Base-by-base conservation (phyloP, 2,888 invertebrate genomes). In the Diadegma fenestrale region DNA sequence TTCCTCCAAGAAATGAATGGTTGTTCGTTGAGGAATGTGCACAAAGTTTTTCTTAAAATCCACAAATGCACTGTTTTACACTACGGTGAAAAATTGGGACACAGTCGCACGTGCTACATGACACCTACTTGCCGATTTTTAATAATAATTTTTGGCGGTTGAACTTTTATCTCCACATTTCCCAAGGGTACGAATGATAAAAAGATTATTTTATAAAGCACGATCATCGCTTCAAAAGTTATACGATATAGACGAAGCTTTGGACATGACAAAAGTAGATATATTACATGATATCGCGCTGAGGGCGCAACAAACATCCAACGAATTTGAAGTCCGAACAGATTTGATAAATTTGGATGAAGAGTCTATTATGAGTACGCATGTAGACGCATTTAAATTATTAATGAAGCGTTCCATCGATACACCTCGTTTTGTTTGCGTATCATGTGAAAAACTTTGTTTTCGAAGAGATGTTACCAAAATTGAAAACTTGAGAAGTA, bases 391-490 rank as follows among this genome's bases (percentile, higher is more conserved):
- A 17, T 88, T 88, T 48, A 73, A 84, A 63, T 71, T 68, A 26
- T 82, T 87, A 5, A 80, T 41, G 4, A 88, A 84, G 51, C 76
- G 77, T 41, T 78, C 86, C 0, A 63, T 80, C 17, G 89, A 89
- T 87, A 45, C 45, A 19, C 87, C 89, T 12, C 17, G 17, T 10
- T 68, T 79, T 33, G 54, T 66, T 12, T 89, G 88, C 75, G 73
- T 86, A 48, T 87, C 86, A 30, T 88, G 89, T 79, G 85, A 88
- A 72, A 88, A 86, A 78, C 80, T 89, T 3, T 86, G 87, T 71
- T 87, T 33, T 79, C 30, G 37, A 41, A 84, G 81, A 84, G 82
- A 89, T 43, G 45, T 87, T 66, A 54, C 37, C 54, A 48, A 66
- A 41, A 80, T 87, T 5, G 10, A 71, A 14, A 82, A 86, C 45